Evolutionary conservation across 2,113 vertebrate genomes (phyloP).

Genomic region (Mohoua ochrocephala): DNA sequence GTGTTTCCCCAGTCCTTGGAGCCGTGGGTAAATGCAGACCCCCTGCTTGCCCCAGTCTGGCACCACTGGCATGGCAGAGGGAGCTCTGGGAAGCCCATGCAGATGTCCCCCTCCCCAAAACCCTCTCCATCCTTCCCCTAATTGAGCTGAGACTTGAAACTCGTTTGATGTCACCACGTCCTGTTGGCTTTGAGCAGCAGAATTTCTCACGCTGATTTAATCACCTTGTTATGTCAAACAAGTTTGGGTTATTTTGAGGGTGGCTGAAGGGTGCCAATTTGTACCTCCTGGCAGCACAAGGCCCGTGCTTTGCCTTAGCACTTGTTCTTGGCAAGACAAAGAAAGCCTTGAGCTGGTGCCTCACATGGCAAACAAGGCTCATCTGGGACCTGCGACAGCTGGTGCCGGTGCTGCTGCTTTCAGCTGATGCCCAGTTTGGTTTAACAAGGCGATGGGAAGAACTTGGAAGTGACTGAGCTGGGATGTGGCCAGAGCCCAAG

Average conservation of each 20-base stretch:
- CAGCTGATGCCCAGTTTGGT: background rate
- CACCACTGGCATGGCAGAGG: background rate
- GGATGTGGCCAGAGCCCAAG: background rate
- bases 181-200: conserved; percentile 17
- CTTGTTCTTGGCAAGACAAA: background rate
- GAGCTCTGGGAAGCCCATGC: background rate
- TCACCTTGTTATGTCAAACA: conserved; percentile 44
- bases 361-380: background rate
- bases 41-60: background rate
- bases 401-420: background rate
- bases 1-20: background rate
- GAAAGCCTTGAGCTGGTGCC: background rate
- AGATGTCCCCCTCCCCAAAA: background rate
- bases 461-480: background rate
- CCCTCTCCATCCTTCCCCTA: background rate
- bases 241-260: conserved; percentile 29
- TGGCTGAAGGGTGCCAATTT: conserved; percentile 24
- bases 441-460: background rate
- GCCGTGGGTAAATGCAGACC: background rate
- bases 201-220: conserved; percentile 41
- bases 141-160: background rate
- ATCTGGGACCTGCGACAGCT: background rate
- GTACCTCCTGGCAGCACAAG: background rate
- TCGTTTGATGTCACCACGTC: background rate
- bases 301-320: background rate